These are phyloP conservation scores for Pogoniulus pusillus DNA, from an alignment of 2,797 vertebrate genomes.

Conservation along the genomic window DNA sequence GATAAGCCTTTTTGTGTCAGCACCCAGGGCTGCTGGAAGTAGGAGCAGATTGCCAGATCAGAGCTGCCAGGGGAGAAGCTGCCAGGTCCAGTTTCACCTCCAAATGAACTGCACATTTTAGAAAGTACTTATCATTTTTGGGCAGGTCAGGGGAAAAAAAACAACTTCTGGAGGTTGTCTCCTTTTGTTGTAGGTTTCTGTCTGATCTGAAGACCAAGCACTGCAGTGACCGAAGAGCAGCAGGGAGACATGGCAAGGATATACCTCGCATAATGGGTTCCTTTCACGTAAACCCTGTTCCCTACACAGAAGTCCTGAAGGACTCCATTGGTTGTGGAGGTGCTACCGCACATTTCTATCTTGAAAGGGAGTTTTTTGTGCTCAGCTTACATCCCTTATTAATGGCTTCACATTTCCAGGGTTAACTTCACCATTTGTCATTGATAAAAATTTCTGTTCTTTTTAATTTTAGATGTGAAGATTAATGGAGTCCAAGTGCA, in stretches of 20 bases:
- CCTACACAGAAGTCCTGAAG: not conserved
- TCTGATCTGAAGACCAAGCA: not conserved
- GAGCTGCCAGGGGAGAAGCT: conserved; percentile 8
- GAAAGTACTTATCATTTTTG: not conserved
- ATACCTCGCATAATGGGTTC: not conserved
- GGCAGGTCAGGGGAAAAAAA: conserved; percentile 1
- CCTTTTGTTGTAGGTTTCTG: not conserved
- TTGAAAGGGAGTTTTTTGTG: not conserved
- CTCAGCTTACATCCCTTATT: not conserved
- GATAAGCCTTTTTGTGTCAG: not conserved
- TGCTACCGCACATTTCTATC: not conserved
- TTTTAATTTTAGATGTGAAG: not conserved
- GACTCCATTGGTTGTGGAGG: not conserved
- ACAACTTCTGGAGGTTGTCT: conserved; percentile 15
- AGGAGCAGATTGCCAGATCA: not conserved
- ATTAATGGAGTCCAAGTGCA: not conserved
- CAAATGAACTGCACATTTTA: not conserved
- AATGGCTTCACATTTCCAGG: not conserved
- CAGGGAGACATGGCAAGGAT: not conserved
- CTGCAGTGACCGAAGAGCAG: not conserved
- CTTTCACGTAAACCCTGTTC: rapidly evolving
- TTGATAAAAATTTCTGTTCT: not conserved
- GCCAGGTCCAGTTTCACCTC: conserved; percentile 21
- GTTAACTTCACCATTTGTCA: not conserved
- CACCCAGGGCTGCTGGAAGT: not conserved